Evolutionary conservation across 1,140 invertebrate species (phyloP), one percentile per base, ranked within the genome.

Genomic region (Daktulosphaira vitifoliae): DNA sequence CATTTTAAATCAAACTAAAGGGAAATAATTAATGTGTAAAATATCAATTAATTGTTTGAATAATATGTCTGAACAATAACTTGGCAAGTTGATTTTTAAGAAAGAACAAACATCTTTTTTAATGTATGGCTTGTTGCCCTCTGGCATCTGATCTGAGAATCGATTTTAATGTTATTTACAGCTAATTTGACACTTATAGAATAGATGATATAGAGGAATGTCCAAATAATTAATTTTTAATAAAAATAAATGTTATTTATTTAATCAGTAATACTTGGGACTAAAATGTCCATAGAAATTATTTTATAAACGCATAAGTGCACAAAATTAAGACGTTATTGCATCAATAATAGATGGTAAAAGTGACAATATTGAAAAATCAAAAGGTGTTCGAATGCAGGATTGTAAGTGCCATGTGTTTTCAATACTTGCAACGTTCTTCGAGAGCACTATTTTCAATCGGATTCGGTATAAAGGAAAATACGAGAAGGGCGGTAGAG

Each of bases 101-200:
- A 46, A 33, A 39, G 23, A 39, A 18, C 16, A n/a, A 42, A 20
- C 44, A 20, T 15, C 4, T 20, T 33, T 11, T 16, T 37, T 52
- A 18, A 29, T 29, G 39, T 18, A 18, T 33, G 5, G 29, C 29
- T 46, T 46, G 38, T 59, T 59, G 44, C 42, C 42, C 39, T 59
- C 13, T 15, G 38, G 22, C 25, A 18, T 46, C 44, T 26, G 9
- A 3, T 22, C 39, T 46, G 54, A 23, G 54, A 59, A 59, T 59
- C 54, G 39, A 44, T 59, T 59, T 59, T 44, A 59, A 46, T 29
- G 29, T 59, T 59, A 59, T 26, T 59, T 59, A 38, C 54, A 29
- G 54, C 15, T 59, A 22, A 59, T 33, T 29, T 59, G 54, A 46
- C 20, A 23, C 22, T 13, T 44, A 56, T 7, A 56, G 39, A 39